Base-by-base conservation (phyloP, 2,888 invertebrate genomes). In the Ochropleura leucogaster region DNA sequence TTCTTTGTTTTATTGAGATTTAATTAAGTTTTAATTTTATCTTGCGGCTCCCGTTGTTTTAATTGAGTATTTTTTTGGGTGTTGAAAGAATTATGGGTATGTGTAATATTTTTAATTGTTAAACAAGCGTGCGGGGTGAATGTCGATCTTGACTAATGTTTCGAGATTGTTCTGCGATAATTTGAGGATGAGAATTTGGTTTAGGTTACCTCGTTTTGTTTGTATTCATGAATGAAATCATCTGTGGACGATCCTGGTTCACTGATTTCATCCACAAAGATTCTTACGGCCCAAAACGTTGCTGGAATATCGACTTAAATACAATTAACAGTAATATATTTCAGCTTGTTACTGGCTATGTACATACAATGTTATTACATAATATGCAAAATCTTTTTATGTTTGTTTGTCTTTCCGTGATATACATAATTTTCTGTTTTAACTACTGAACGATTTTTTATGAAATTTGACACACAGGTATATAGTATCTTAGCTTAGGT, bases 1-100 rank as follows among this genome's bases (percentile, higher is more conserved):
- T 77, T 79, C 71, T 80, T 90, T 89, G 88, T 93, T 84, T 84
- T 94, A 95, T 94, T 91, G 93, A 93, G 91, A 92, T 95, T 96
- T 96, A 95, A 96, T 95, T 95, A 95, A 95, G 94, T 93, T 95
- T 95, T 95, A 95, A 95, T 95, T 94, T 95, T 95, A 95, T 95
- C 95, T 94, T 88, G 82, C 89, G 89, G 93, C 94, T 94, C 91
- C 95, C 85, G 94, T 93, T 93, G 91, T 92, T 92, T 87, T 91
- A 93, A 92, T 93, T 93, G 91, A 91, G 90, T 87, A 90, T 85
- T 88, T 91, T 91, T 92, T 89, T 86, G 89, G 86, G 85, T 88
- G 83, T n/a, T 10, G 57, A 87, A 85, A 89, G 91, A 93, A 89
- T 90, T 90, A 93, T 92, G 84, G 92, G 83, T 83, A 79, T 75